Evolutionary conservation across 2,797 vertebrate genomes (phyloP).

Genomic region (Arctocebus calabarensis): DNA sequence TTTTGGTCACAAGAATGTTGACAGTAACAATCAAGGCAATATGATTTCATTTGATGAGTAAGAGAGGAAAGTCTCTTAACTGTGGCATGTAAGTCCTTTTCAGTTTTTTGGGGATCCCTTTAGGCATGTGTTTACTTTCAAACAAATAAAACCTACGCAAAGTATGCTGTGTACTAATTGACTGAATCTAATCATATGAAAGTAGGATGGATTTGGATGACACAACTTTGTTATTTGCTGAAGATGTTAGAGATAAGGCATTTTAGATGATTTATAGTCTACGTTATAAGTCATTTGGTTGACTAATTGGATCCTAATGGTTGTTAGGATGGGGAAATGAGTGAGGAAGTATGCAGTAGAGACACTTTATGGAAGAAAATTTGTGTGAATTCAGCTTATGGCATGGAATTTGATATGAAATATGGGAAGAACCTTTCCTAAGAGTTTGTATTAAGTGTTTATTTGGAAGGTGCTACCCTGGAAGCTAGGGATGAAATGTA

Average conservation of each 20-base stretch:
- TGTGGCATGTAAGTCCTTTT: conserved; percentile 3
- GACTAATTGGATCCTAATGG: not conserved
- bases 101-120: not conserved
- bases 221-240: not conserved
- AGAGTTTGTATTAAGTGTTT: not conserved
- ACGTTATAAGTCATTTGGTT: not conserved
- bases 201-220: not conserved
- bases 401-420: not conserved
- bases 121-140: not conserved
- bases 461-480: not conserved
- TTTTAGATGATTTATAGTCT: not conserved
- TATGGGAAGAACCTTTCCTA: not conserved
- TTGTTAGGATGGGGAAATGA: not conserved
- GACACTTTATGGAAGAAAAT: not conserved
- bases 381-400: not conserved
- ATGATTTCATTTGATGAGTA: not conserved
- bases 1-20: conserved; percentile 4
- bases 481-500: not conserved
- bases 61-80: conserved; percentile 6
- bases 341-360: not conserved
- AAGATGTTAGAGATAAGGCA: not conserved
- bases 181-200: not conserved
- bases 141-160: not conserved
- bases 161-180: not conserved
- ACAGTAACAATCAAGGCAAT: not conserved